Base-by-base conservation (phyloP, 2,797 vertebrate species). In the Acipenser ruthenus region DNA sequence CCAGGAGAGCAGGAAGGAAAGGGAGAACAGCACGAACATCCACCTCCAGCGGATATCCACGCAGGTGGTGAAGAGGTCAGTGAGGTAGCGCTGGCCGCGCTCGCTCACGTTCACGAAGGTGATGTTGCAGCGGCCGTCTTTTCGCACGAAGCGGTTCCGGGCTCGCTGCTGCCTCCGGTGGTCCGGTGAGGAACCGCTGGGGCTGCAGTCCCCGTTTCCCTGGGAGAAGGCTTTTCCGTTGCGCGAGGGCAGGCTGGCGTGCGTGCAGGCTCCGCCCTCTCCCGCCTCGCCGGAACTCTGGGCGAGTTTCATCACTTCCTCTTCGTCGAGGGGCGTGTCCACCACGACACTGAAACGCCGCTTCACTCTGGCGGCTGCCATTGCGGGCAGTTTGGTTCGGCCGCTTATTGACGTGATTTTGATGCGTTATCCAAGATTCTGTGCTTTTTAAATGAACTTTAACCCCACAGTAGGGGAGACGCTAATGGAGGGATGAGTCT, bases 21-120 rank as follows among this genome's bases (percentile, higher is more conserved):
- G 91, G 71, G 92, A 93, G 84, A 96, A 96, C 79, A 96, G 83
- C 79, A 96, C 84, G 60, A 94, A 83, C 94, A 96, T 95, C 94
- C 94, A 96, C 72, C 93, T 90, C 94, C 94, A 96, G 81, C 93
- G 94, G 73, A 95, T 90, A 74, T 96, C 94, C 79, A 96, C 93
- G 65, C 94, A 96, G 53, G 94, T 96, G 74, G 94, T 96, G 82
- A 96, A 96, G 75, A 96, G 87, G 83, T 96, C 94, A 0, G 84
- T 92, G 72, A 96, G 89, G 81, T 95, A 96, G 58, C 93, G 93
- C 82, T 93, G 93, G 80, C 93, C 88, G 82, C 91, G 90, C 76
- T 94, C 92, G 70, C 91, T 93, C 86, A 95, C 89, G 87, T 95
- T 94, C 84, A 94, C 86, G 61, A 96, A 95, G 82, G 82, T 76